Base-by-base conservation (phyloP, 1,140 invertebrate genomes). In the Schlechtendalia chinensis region DNA sequence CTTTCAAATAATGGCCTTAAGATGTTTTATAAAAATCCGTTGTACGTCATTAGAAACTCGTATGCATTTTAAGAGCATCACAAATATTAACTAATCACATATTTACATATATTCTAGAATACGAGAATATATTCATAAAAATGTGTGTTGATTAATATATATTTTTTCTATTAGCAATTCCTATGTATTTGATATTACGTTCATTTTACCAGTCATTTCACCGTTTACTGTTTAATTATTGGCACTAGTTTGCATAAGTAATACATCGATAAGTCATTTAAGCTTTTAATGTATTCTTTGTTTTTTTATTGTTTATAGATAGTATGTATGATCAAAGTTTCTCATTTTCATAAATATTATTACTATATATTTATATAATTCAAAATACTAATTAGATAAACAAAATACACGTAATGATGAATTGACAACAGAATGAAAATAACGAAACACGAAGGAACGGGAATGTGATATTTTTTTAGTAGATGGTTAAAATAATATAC, bases 381-480 rank as follows among this genome's bases (percentile, higher is more conserved):
- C 45, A 27, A 69, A 50, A 50, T 50, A 22, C 1, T 69, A 39
- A 39, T 14, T 47, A 47, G 39, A 47, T 17, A 22, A 69, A 47
- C 12, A 45, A 47, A 69, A 47, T 69, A n/a, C 24, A 47, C 65
- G n/a, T 47, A 47, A 54, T 72, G 17, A 53, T 4, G 22, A 27
- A 71, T 69, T 11, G 47, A 27, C 29, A 72, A 47, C 50, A 72
- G 69, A 72, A 29, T 53, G 17, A 54, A 54, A 72, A 54, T 72
- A 72, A 24, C 50, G 67, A 71, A 24, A 71, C 27, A 16, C 53
- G 17, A 53, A 54, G 72, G 29, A 75, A 75, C 53, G 17, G 22
- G 72, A 72, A 75, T 75, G 72, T 75, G 72, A 75, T 75, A 75
- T 75, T 75, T 75, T 75, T 75, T 75, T 1, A 8, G 14, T 75